Evolutionary conservation across 2,797 vertebrate species (phyloP).

Genomic region (Rhynchonycteris naso): DNA sequence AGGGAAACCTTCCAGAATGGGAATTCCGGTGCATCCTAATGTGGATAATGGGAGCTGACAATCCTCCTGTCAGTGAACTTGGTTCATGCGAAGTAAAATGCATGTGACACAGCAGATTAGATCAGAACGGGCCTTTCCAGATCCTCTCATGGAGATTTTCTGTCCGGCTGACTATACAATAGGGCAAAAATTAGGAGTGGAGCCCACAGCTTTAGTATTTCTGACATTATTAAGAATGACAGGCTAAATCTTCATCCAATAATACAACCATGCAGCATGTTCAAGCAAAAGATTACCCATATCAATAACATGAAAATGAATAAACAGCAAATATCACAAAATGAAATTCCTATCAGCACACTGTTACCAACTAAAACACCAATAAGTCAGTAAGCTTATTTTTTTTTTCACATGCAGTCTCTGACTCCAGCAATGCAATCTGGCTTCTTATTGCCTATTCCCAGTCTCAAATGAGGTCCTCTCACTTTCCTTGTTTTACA

Average conservation of each 20-base stretch:
- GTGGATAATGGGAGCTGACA: not conserved
- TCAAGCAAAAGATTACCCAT: not conserved
- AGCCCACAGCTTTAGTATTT: not conserved
- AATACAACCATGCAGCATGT: not conserved
- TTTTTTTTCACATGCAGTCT: not conserved
- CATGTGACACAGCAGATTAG: not conserved
- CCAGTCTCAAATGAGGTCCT: not conserved
- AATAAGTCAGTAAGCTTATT: not conserved
- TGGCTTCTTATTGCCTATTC: not conserved
- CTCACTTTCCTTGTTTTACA: not conserved
- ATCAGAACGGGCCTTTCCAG: not conserved
- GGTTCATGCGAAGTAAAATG: not conserved
- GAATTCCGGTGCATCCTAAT: rapidly evolving
- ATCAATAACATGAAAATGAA: not conserved
- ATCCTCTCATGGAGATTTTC: not conserved
- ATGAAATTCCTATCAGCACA: not conserved
- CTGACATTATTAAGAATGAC: conserved; percentile 25
- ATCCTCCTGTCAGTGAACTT: not conserved
- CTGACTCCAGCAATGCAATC: not conserved
- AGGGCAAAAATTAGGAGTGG: not conserved
- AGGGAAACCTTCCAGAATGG: not conserved
- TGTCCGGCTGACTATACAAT: not conserved
- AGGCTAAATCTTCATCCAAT: conserved; percentile 24
- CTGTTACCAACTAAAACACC: not conserved
- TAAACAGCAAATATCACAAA: not conserved